Percentiles rank a stretch among this genome's conserved stretches.
phyloP scores from a whole-genome alignment of 2,888 invertebrate species.

The Drosophila differens region DNA sequence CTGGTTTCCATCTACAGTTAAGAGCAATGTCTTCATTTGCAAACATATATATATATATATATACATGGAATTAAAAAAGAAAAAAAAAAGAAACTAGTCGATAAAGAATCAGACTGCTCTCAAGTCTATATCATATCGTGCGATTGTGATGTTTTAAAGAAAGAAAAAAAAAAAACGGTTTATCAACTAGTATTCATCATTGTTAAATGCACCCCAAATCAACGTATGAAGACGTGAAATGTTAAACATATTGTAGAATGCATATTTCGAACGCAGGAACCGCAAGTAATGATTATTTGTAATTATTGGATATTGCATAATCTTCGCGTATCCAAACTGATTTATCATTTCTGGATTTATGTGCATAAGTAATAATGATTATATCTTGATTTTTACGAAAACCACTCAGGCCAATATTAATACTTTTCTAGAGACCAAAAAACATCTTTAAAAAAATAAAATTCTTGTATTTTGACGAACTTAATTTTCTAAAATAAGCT shows the following conservation, averaged over 20 bases:
- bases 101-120: background rate
- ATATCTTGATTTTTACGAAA: background rate
- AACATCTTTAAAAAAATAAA: background rate
- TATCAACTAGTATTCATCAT: slow-evolving; percentile 9
- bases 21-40: slow-evolving; percentile 2
- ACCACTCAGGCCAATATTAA: background rate
- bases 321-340: background rate
- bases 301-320: background rate
- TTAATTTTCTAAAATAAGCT: background rate
- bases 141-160: slow-evolving; percentile 5
- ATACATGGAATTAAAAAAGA: background rate
- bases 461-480: background rate
- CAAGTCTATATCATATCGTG: background rate
- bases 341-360: background rate
- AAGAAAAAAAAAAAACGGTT: background rate
- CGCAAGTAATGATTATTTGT: background rate
- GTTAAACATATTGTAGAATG: background rate
- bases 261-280: background rate
- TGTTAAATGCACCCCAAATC: slow-evolving; percentile 23
- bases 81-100: background rate
- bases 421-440: background rate
- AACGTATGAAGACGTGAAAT: background rate
- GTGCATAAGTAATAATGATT: background rate
- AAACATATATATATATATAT: slow-evolving; percentile 1
- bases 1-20: background rate